Conservation (phyloP, 2,888 invertebrate species). For the Lottia scabra region DNA sequence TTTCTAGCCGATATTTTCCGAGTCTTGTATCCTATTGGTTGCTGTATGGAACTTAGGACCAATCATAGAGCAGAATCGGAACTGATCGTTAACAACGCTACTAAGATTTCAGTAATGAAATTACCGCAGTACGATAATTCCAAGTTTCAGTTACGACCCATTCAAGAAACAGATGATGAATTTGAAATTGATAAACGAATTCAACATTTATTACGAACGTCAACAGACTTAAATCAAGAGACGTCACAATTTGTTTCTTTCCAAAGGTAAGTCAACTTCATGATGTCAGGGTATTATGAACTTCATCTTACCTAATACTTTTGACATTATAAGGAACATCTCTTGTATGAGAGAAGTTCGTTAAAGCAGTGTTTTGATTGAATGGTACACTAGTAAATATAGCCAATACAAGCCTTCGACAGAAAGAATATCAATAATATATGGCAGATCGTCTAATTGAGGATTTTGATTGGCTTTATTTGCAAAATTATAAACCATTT, state of each 20-base stretch:
- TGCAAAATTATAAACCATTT: too few relatives aligned
- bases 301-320: too few relatives aligned
- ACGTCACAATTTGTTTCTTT: slow-evolving; percentile 60
- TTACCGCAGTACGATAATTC: slow-evolving; percentile 44
- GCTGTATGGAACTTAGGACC: slow-evolving; percentile 48
- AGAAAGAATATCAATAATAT: too few relatives aligned
- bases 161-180: slow-evolving; percentile 8
- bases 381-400: too few relatives aligned
- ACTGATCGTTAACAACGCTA: slow-evolving; percentile 59
- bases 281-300: too few relatives aligned
- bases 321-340: too few relatives aligned
- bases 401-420: too few relatives aligned
- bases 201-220: slow-evolving; percentile 33
- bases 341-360: too few relatives aligned
- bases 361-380: too few relatives aligned
- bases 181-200: slow-evolving; percentile 33
- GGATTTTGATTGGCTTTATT: too few relatives aligned
- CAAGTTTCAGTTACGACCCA: slow-evolving; percentile 4
- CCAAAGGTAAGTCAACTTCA: slow-evolving; percentile 53
- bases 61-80: slow-evolving; percentile 62
- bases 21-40: slow-evolving; percentile 30
- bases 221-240: slow-evolving; percentile 40
- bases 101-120: slow-evolving; percentile 44
- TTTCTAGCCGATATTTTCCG: slow-evolving; percentile 47
- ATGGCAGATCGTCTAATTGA: too few relatives aligned